Evolutionary conservation across 2,113 vertebrate species (phyloP).

Genomic region (Prionailurus viverrinus): DNA sequence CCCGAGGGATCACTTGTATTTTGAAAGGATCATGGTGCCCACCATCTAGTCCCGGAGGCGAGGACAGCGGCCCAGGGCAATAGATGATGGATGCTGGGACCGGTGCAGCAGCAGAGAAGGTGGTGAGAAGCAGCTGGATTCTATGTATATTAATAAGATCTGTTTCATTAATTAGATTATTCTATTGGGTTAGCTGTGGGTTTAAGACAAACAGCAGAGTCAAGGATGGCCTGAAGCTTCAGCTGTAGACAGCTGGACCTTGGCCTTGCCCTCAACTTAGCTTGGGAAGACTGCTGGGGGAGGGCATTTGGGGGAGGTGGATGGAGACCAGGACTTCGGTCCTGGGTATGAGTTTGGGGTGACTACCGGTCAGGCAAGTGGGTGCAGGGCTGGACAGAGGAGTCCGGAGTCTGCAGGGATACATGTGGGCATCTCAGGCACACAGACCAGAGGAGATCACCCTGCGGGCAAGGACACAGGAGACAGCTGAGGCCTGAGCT

Average conservation of each 20-base stretch:
- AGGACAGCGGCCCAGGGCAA: background rate
- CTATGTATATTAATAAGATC: background rate
- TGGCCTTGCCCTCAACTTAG: rapidly evolving
- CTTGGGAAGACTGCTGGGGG: background rate
- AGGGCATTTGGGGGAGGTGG: rapidly evolving
- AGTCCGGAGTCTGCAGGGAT: background rate
- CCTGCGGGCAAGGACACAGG: rapidly evolving
- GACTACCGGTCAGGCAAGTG: background rate
- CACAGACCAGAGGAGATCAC: background rate
- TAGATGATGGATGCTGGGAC: background rate
- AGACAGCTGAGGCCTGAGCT: background rate
- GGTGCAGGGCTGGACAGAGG: background rate
- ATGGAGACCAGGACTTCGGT: background rate
- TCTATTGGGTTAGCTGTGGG: background rate
- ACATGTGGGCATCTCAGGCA: rapidly evolving
- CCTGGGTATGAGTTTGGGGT: background rate
- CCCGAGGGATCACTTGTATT: background rate
- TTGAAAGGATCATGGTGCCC: background rate
- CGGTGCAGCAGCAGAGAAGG: background rate
- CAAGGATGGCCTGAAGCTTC: background rate
- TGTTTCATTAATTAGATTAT: rapidly evolving
- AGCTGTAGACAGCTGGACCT: background rate
- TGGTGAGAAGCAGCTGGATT: background rate
- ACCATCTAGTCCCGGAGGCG: background rate
- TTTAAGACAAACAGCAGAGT: too few relatives aligned